phyloP scores from a whole-genome alignment of 1,140 invertebrate species.

The Apocrypta bakeri region DNA sequence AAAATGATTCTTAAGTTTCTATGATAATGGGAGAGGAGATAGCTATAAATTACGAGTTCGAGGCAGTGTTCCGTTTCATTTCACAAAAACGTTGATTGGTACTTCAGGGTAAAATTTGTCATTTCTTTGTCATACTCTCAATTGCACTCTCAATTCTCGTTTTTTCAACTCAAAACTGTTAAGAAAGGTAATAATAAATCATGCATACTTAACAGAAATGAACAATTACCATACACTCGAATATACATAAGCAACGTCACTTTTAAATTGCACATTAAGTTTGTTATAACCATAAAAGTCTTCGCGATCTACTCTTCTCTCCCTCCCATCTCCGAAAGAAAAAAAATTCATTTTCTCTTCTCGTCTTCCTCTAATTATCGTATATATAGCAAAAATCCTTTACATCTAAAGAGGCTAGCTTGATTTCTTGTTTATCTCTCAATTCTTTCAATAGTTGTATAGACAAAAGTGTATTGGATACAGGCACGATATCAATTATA shows the following conservation, averaged over 20 bases:
- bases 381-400: constrained; percentile 31
- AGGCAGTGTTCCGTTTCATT: constrained; percentile 44
- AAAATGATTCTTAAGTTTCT: constrained; percentile 17
- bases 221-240: background rate
- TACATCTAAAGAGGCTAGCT: constrained; percentile 23
- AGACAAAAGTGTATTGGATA: constrained; percentile 68
- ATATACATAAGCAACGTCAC: constrained; percentile 49
- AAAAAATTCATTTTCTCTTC: constrained; percentile 62
- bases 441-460: constrained; percentile 36
- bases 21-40: constrained; percentile 17
- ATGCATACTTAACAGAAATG: constrained; percentile 4
- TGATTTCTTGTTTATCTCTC: constrained; percentile 58
- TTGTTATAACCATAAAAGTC: constrained; percentile 45
- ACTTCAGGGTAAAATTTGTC: constrained; percentile 42
- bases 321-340: constrained; percentile 52
- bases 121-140: background rate
- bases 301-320: background rate
- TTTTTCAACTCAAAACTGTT: background rate
- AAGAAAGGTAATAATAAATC: constrained; percentile 12
- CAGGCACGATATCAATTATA: constrained; percentile 67
- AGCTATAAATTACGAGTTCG: constrained; percentile 29
- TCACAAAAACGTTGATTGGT: constrained; percentile 47
- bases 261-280: constrained; percentile 64
- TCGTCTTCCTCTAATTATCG: background rate
- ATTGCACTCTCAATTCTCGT: background rate